Evolutionary conservation across 1,140 invertebrate species (phyloP).

Genomic region (Diploscapter pachys): DNA sequence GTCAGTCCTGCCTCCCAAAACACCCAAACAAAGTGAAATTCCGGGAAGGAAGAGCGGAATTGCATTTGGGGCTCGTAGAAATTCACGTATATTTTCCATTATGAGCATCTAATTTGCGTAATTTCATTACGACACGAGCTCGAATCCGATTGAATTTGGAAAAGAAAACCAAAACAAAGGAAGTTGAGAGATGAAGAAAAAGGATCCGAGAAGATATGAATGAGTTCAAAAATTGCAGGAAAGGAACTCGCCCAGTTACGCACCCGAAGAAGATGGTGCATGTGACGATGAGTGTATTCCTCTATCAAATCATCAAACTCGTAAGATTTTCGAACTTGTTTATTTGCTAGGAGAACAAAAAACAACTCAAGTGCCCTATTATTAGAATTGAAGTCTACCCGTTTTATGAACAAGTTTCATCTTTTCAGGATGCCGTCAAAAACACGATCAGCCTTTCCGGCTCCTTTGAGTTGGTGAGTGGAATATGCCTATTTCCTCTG

Average conservation of each 20-base stretch:
- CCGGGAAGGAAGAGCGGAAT: background rate
- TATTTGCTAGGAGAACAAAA: background rate
- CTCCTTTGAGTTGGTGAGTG: slow-evolving; percentile 56
- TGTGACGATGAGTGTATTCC: slow-evolving; percentile 55
- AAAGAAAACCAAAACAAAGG: background rate
- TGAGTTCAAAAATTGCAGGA: slow-evolving; percentile 35
- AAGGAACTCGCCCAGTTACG: slow-evolving; percentile 56
- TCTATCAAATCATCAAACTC: slow-evolving; percentile 58
- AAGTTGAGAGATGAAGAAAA: background rate
- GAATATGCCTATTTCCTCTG: slow-evolving; percentile 6
- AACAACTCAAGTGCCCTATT: slow-evolving; percentile 14
- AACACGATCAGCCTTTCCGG: slow-evolving; percentile 57
- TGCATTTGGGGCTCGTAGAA: background rate
- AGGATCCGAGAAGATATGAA: background rate
- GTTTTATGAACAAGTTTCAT: background rate
- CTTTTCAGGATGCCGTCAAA: slow-evolving; percentile 57
- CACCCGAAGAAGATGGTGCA: slow-evolving; percentile 55
- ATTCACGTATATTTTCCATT: background rate
- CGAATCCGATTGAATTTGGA: background rate
- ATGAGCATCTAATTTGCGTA: background rate
- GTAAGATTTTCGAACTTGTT: slow-evolving; percentile 34
- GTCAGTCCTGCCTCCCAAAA: background rate
- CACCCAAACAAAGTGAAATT: background rate
- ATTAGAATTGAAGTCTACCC: slow-evolving; percentile 6
- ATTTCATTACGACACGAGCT: background rate